Conservation (phyloP, 2,797 vertebrate species). For the Oreochromis grahami region DNA sequence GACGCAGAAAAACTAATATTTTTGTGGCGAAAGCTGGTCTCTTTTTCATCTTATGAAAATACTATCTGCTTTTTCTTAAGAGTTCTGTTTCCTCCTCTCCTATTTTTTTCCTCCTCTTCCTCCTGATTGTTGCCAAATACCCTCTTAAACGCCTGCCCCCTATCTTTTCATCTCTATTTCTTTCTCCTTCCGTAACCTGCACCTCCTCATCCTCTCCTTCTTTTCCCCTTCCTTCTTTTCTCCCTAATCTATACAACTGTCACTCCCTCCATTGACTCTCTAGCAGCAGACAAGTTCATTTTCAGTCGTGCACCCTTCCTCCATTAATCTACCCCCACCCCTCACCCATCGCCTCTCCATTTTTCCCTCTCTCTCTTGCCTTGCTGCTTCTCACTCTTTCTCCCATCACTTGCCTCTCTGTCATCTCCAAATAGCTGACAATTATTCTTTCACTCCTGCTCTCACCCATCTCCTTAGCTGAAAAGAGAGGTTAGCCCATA, state of each 20-base stretch:
- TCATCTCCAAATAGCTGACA: slow-evolving; percentile 48
- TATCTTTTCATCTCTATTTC: neutral
- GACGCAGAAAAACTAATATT: neutral
- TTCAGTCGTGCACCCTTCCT: slow-evolving; percentile 36
- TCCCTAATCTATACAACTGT: slow-evolving; percentile 59
- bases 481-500: neutral
- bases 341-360: slow-evolving; percentile 24
- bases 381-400: slow-evolving; percentile 19
- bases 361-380: slow-evolving; percentile 36
- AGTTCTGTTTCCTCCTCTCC: neutral
- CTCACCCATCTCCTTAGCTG: neutral
- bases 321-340: slow-evolving; percentile 45
- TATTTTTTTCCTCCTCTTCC: neutral
- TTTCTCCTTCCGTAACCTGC: neutral
- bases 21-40: slow-evolving; percentile 13
- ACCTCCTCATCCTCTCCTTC: neutral
- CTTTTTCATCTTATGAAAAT: slow-evolving; percentile 5
- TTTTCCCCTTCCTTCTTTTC: slow-evolving; percentile 4
- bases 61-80: slow-evolving; percentile 26
- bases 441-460: slow-evolving; percentile 31
- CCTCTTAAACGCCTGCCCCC: neutral
- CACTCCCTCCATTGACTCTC: slow-evolving; percentile 59
- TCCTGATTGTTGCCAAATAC: neutral
- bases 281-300: slow-evolving; percentile 60
- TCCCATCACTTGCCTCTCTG: slow-evolving; percentile 32